phyloP scores from a whole-genome alignment of 2,113 vertebrate species.

The Atherinomorus stipes region DNA sequence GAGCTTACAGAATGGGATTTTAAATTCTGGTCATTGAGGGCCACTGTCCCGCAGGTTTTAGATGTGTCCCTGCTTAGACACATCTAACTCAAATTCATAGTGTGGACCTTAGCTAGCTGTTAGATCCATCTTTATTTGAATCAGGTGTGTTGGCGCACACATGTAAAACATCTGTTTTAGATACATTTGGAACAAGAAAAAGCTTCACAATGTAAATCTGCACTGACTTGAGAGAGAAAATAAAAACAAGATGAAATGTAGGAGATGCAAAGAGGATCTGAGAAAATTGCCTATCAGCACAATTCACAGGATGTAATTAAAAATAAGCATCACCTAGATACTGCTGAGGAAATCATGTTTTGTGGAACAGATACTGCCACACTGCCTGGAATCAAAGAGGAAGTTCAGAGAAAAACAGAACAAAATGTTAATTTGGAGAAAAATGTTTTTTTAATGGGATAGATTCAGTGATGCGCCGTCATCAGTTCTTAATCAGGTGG shows the following conservation, averaged over 20 bases:
- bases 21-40: too few species aligned
- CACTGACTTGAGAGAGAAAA: too few species aligned
- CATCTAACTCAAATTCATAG: too few species aligned
- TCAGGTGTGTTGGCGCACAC: too few species aligned
- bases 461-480: slow-evolving; percentile 8
- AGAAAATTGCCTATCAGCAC: slow-evolving; percentile 17
- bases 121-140: too few species aligned
- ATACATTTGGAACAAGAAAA: too few species aligned
- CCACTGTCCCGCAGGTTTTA: too few species aligned
- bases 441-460: not conserved
- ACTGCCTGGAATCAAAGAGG: slow-evolving; percentile 22
- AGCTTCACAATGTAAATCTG: not conserved
- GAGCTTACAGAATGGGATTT: too few species aligned
- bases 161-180: too few species aligned
- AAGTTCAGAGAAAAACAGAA: slow-evolving; percentile 56
- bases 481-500: slow-evolving; percentile 41
- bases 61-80: too few species aligned
- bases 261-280: slow-evolving; percentile 52
- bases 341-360: slow-evolving; percentile 22
- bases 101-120: too few species aligned
- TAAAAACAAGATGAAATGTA: not conserved
- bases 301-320: slow-evolving; percentile 1
- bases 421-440: slow-evolving; percentile 23
- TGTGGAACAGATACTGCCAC: slow-evolving; percentile 62
- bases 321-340: not conserved